phyloP scores from a whole-genome alignment of 2,797 vertebrate species.

The Loris lydekkerianus region DNA sequence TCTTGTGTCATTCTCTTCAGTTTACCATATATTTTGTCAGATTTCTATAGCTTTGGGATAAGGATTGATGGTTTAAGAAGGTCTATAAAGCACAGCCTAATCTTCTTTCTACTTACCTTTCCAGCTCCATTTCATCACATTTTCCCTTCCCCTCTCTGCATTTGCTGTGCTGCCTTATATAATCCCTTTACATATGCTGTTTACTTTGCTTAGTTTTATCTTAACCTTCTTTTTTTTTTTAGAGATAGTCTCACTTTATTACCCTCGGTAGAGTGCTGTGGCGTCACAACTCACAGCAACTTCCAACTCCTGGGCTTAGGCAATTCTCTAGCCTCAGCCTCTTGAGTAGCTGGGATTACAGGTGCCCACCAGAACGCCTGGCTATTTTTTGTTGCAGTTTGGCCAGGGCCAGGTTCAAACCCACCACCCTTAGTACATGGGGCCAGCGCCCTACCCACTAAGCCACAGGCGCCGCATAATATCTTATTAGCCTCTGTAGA shows the following conservation, averaged over 20 bases:
- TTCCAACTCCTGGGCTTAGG: too few relatives aligned
- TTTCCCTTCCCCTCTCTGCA: background rate
- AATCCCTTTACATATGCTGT: background rate
- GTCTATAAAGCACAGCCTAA: accelerated
- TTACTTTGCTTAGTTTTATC: background rate
- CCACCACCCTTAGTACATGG: too few relatives aligned
- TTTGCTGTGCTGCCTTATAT: background rate
- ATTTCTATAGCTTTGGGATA: background rate
- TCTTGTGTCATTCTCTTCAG: background rate
- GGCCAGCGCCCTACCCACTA: too few relatives aligned
- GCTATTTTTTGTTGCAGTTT: too few relatives aligned
- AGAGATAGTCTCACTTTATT: too few relatives aligned
- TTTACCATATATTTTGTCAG: background rate
- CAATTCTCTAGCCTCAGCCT: too few relatives aligned
- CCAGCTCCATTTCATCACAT: background rate
- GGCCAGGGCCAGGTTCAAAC: too few relatives aligned
- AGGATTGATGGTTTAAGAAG: background rate
- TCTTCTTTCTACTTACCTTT: background rate
- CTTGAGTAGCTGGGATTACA: too few relatives aligned
- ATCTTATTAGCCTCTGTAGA: background rate
- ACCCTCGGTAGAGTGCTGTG: too few relatives aligned
- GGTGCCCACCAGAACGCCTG: too few relatives aligned
- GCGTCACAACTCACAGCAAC: too few relatives aligned
- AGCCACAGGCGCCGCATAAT: too few relatives aligned
- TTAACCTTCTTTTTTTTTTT: background rate